Evolutionary conservation across 2,888 invertebrate genomes (phyloP), one percentile per base, ranked within the genome.

Genomic region (Dichetophora obliterata): DNA sequence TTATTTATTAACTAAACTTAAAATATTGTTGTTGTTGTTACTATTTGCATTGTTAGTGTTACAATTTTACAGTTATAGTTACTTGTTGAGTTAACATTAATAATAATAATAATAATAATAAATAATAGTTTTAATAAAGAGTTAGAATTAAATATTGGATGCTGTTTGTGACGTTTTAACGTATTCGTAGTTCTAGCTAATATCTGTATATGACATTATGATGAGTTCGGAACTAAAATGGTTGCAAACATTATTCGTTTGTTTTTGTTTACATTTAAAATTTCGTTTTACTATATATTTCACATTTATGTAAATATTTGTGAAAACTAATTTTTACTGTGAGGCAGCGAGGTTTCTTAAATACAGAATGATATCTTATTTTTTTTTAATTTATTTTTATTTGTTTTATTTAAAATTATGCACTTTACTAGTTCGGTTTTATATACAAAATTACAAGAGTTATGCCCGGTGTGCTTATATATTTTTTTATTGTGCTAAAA

Each of bases 281-380:
- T 31, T 69, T 61, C 54, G 16, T 69, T 75, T 75, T 73, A 22
- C n/a, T n/a, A 54, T 75, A 65, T 73, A 75, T 77, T 59, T 22
- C 73, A 71, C 43, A 75, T 59, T 61, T 57, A 57, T 19, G 43
- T 52, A 52, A 65, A 78, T 75, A 76, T 37, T 77, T 68, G 31
- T 24, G 61, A 59, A 50, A 78, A 80, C 66, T 77, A 79, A 71
- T 81, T 78, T 77, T 81, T 82, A 81, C 86, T 87, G 87, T 87
- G 88, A 88, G 86, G 85, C 88, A 88, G 88, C 88, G 88, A 88
- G 88, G 86, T 87, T 84, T 82, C 80, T 78, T 81, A 78, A 68
- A 66, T 78, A 70, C 54, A 66, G 27, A 48, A 50, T 19, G 34
- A 16, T 65, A 16, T 75, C 54, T 54, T 61, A 31, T 68, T 19